A percentile compares a stretch with the other conserved stretches of the same genome.
phyloP scores from a whole-genome alignment of 1,140 invertebrate species.

The Aporrectodea caliginosa region DNA sequence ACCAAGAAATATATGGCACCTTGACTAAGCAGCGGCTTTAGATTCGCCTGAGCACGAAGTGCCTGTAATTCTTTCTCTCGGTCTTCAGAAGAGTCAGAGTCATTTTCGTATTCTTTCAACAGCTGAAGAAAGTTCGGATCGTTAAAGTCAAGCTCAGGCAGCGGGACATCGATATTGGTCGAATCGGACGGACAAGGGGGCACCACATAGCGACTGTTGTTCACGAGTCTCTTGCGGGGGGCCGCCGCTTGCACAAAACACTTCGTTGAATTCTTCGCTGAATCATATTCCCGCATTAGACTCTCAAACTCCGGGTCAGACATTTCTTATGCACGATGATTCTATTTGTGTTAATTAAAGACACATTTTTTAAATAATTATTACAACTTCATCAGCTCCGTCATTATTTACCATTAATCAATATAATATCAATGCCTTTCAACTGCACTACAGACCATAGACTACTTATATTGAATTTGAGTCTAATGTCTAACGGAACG shows the following conservation, averaged over 20 bases:
- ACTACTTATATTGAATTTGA: too few relatives aligned
- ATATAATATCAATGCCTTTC: too few relatives aligned
- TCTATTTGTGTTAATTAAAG: too few relatives aligned
- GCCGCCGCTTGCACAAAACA: background rate
- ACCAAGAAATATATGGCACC: background rate
- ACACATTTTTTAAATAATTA: too few relatives aligned
- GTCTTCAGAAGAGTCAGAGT: background rate
- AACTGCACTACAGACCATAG: too few relatives aligned
- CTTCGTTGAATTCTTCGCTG: background rate
- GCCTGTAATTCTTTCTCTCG: conserved; percentile 6
- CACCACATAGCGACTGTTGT: background rate
- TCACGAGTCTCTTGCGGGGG: background rate
- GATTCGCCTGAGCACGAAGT: background rate
- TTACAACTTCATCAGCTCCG: too few relatives aligned
- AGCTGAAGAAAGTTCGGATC: conserved; percentile 22
- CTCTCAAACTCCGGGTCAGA: background rate
- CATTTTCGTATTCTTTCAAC: conserved; percentile 17
- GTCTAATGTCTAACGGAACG: too few relatives aligned
- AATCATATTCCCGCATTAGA: background rate
- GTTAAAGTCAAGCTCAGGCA: conserved; percentile 22
- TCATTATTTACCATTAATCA: too few relatives aligned
- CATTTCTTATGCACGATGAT: too few relatives aligned
- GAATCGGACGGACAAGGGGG: too few relatives aligned
- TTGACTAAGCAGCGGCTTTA: conserved; percentile 2
- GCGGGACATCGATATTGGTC: conserved; percentile 10